phyloP scores from a whole-genome alignment of 2,113 vertebrate genomes.

The Xenopus laevis region DNA sequence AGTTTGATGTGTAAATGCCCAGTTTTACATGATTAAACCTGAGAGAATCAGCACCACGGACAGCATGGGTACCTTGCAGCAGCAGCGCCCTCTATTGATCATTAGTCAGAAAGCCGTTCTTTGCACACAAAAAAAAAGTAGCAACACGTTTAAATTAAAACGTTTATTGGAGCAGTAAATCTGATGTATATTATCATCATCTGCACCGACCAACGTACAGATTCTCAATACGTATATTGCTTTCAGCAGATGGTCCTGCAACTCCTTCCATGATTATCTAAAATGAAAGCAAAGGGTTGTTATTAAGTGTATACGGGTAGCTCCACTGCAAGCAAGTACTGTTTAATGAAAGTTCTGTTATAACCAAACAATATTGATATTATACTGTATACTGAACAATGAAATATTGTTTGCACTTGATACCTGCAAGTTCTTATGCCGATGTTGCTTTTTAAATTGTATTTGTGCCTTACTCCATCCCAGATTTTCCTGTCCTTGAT shows the following conservation, averaged over 20 bases:
- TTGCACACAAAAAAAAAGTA: background rate
- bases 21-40: background rate
- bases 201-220: slow-evolving; percentile 16
- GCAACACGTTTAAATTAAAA: background rate
- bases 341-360: no score
- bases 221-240: slow-evolving; percentile 15
- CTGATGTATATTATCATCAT: background rate
- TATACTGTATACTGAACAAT: no score
- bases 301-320: no score
- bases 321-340: no score
- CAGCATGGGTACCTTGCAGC: slow-evolving; percentile 7
- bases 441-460: background rate
- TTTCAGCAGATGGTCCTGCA: background rate
- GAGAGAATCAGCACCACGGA: slow-evolving; percentile 32
- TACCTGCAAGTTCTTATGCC: background rate
- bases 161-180: slow-evolving; percentile 9
- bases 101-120: background rate
- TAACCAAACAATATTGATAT: no score
- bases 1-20: background rate
- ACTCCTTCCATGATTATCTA: slow-evolving; percentile 32
- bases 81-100: slow-evolving; percentile 29
- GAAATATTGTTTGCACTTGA: background rate
- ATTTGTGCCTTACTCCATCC: slow-evolving; percentile 24
- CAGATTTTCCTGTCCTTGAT: background rate
- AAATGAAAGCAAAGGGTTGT: background rate